Base-by-base conservation (phyloP, 2,888 invertebrate species). In the Leptinotarsa juncta region DNA sequence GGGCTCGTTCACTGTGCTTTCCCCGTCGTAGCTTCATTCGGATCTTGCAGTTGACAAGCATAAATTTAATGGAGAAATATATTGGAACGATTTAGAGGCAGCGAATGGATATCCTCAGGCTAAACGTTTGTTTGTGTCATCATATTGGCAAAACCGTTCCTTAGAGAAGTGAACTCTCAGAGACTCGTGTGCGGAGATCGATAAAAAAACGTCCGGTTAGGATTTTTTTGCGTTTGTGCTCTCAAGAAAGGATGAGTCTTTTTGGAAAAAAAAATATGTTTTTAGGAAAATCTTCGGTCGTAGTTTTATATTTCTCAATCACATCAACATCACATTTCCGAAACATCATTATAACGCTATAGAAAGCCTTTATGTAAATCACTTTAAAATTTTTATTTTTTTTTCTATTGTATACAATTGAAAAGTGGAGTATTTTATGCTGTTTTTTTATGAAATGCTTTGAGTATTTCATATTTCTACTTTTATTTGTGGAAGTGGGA, bases 91-190 rank as follows among this genome's bases (percentile, higher is more conserved):
- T 82, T 81, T 79, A 77, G 79, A 80, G 81, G 76, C 73, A 73
- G 65, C 76, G 76, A 83, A 82, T 81, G 80, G 82, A 81, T 83
- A 81, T 81, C 83, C 81, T 72, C 78, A 75, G 82, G 82, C 81
- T 79, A 80, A 82, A 80, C 82, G 82, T 83, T 84, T 83, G 83
- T 83, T 82, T 82, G 81, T 82, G 81, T 82, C 82, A 80, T 81
- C 81, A 77, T 79, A 79, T 81, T 77, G 80, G 79, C 78, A 79
- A 78, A 72, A 68, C 72, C 72, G 26, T 62, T 62, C 42, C 78
- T 74, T 57, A 32, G 71, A 76, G 66, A 71, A 66, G 42, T 66
- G 65, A 65, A 66, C 71, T 68, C 74, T 68, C 71, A 67, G 62
- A 67, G 65, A 65, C 62, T 18, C n/a, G 4, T 32, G n/a, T 32